Conservation (phyloP, 2,113 vertebrate genomes). For the Rhizomys pruinosus region DNA sequence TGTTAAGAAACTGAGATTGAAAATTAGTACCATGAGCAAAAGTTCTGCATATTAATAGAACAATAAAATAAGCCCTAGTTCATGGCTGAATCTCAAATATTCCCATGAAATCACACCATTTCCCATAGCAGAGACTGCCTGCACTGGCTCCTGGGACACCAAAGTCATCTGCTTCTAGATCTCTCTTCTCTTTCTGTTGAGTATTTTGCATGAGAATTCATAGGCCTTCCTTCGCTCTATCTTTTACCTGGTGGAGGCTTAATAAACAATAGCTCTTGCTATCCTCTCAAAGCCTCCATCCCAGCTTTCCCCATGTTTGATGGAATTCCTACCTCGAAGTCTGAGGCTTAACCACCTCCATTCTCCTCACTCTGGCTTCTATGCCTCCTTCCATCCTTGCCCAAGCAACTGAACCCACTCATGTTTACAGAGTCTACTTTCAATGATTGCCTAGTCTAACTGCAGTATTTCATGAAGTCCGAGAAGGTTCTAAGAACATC, state of each 20-base stretch:
- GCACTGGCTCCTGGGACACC: constrained; percentile 66
- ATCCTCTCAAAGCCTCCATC: neutral
- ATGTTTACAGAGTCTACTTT: neutral
- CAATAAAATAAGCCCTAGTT: too few relatives aligned
- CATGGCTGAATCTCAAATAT: constrained; percentile 28
- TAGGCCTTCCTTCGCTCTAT: constrained; percentile 40
- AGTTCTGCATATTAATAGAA: too few relatives aligned
- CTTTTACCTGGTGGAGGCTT: constrained; percentile 7
- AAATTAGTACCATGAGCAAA: too few relatives aligned
- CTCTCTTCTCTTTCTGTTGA: constrained; percentile 64
- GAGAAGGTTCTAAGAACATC: neutral
- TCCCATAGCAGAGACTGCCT: constrained; percentile 62
- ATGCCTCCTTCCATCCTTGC: neutral
- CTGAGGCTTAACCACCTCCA: neutral
- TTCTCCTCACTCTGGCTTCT: neutral
- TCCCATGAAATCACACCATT: constrained; percentile 67
- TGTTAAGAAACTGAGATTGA: neutral
- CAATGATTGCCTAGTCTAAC: neutral
- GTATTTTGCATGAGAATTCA: constrained; percentile 75
- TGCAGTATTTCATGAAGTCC: neutral
- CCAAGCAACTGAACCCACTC: neutral
- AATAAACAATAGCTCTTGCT: neutral
- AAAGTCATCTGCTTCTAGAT: constrained; percentile 47
- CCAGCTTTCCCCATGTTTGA: neutral
- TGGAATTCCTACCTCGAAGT: neutral